Evolutionary conservation across 2,113 vertebrate genomes (phyloP).

Genomic region (Plecotus auritus): DNA sequence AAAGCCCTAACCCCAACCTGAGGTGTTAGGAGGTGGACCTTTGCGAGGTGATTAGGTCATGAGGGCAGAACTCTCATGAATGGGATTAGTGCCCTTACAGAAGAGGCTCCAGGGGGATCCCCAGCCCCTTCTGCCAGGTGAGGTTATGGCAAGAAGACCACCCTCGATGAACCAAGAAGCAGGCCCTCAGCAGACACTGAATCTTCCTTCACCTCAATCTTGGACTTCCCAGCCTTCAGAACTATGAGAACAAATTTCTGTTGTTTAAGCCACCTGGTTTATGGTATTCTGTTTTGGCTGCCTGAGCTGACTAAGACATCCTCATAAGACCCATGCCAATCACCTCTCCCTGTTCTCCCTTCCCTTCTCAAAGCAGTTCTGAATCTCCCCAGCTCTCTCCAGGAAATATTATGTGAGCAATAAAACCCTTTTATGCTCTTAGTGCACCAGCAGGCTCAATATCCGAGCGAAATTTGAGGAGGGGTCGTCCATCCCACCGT

Average conservation of each 20-base stretch:
- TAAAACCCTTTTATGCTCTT: not conserved
- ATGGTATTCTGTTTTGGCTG: not conserved
- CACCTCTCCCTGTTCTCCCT: not conserved
- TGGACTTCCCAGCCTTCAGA: not conserved
- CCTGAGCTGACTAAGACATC: not conserved
- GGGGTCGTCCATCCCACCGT: not conserved
- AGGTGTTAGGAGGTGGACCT: not conserved
- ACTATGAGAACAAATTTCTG: not conserved
- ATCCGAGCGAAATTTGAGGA: not conserved
- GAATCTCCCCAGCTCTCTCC: not conserved
- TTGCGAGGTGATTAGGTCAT: not conserved
- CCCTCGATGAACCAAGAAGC: not conserved
- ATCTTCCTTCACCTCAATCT: not conserved
- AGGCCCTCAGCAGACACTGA: not conserved
- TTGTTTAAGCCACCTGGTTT: not conserved
- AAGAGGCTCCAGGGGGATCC: not conserved
- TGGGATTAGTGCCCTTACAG: not conserved
- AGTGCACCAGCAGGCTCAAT: not conserved
- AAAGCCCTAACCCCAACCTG: not conserved
- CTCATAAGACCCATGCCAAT: not conserved
- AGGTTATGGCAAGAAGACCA: too few species aligned
- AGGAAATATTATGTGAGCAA: not conserved
- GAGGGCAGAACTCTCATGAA: not conserved
- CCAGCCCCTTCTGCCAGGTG: not conserved
- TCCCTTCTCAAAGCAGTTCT: not conserved